Conservation (phyloP, 1,140 invertebrate species). For the Lethocerus indicus region DNA sequence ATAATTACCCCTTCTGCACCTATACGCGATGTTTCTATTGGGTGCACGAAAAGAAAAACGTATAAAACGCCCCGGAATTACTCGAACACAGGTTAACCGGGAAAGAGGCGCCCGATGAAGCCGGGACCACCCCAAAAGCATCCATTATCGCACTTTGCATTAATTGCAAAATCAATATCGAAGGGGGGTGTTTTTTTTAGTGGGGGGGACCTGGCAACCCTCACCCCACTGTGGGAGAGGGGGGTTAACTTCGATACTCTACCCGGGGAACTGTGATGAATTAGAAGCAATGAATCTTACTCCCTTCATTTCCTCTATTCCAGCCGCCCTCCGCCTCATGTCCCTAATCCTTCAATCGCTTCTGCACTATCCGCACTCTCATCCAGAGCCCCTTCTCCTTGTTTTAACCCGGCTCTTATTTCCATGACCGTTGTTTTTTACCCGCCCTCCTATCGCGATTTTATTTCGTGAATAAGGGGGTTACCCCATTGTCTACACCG, state of each 20-base stretch:
- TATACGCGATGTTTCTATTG: too few species aligned
- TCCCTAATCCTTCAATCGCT: conserved; percentile 5
- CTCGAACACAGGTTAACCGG: too few species aligned
- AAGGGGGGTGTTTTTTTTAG: conserved; percentile 1
- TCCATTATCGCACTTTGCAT: conserved; percentile 19
- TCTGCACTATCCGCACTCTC: not conserved
- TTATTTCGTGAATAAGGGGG: not conserved
- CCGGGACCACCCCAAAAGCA: not conserved
- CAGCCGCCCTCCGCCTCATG: not conserved
- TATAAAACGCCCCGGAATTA: too few species aligned
- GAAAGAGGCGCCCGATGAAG: too few species aligned
- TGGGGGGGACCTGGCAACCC: too few species aligned
- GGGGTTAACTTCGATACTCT: not conserved
- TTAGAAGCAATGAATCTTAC: conserved; percentile 17
- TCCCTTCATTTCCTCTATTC: conserved; percentile 13
- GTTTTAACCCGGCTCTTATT: too few species aligned
- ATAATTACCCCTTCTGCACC: too few species aligned
- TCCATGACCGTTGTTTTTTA: too few species aligned
- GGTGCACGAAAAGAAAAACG: too few species aligned
- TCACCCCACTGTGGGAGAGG: not conserved
- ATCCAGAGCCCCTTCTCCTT: conserved; percentile 1
- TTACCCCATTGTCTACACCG: not conserved
- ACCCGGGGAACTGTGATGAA: conserved; percentile 12
- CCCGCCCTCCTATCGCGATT: not conserved
- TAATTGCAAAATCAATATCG: conserved; percentile 21